Evolutionary conservation across 2,888 invertebrate genomes (phyloP).

Genomic region (Melanostoma scalare): DNA sequence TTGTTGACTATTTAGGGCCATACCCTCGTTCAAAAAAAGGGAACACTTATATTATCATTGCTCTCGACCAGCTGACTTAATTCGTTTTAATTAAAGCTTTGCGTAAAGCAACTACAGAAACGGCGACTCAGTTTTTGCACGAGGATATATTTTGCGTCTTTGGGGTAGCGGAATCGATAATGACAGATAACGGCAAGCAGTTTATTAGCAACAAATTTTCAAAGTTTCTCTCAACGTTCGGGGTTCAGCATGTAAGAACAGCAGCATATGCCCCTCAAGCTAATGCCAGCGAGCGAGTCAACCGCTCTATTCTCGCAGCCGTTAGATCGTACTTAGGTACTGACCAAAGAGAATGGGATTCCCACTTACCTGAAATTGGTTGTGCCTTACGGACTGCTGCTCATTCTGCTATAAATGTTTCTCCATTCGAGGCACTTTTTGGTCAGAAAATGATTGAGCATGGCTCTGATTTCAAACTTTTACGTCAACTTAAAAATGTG

Average conservation of each 20-base stretch:
- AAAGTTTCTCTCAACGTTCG: neutral
- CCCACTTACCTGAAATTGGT: no score
- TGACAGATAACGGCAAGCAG: conserved; percentile 20
- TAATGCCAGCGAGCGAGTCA: conserved; percentile 3
- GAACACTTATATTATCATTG: conserved; percentile 1
- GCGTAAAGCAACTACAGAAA: neutral
- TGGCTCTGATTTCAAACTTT: no score
- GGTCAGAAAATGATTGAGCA: no score
- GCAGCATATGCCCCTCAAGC: neutral
- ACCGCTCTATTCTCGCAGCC: neutral
- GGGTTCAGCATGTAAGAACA: neutral
- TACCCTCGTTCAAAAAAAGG: neutral
- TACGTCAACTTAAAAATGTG: no score
- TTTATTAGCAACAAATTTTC: conserved; percentile 1
- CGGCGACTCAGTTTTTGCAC: neutral
- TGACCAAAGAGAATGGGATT: no score
- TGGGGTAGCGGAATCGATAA: conserved; percentile 6
- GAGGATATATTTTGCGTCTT: neutral
- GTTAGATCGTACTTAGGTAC: no score
- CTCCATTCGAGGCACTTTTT: no score
- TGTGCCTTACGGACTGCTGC: no score
- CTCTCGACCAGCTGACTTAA: conserved; percentile 3
- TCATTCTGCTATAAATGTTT: no score
- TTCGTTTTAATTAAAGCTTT: conserved; percentile 20
- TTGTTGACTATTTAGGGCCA: neutral